These are phyloP conservation scores for Tenodera sinensis DNA, from an alignment of 2,888 invertebrate genomes.

Conservation along the genomic window DNA sequence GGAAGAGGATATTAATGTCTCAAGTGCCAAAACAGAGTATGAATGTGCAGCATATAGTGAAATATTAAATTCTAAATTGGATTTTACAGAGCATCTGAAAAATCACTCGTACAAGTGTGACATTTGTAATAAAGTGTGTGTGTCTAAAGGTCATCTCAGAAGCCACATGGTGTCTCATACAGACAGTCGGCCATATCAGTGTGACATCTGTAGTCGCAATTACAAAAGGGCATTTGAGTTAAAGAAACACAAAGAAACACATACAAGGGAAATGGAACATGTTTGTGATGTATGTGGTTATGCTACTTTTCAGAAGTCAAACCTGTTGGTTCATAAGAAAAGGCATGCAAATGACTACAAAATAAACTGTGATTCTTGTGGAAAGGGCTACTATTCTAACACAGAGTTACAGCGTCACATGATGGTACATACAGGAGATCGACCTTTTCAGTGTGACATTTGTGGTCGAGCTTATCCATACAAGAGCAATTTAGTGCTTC, in stretches of 20 bases:
- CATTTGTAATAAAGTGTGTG: slow-evolving; percentile 21
- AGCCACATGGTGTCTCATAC: slow-evolving; percentile 47
- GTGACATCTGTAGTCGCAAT: slow-evolving; percentile 40
- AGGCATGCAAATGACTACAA: slow-evolving; percentile 49
- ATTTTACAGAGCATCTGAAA: background rate
- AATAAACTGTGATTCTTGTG: slow-evolving; percentile 51
- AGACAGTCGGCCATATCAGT: slow-evolving; percentile 50
- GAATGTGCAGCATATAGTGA: background rate
- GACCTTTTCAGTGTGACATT: slow-evolving; percentile 38
- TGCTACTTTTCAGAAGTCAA: slow-evolving; percentile 40
- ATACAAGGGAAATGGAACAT: slow-evolving; percentile 38
- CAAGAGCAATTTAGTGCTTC: slow-evolving; percentile 40
- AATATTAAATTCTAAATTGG: background rate
- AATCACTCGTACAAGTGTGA: slow-evolving; percentile 36
- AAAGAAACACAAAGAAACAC: slow-evolving; percentile 41
- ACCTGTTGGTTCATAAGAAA: slow-evolving; percentile 39
- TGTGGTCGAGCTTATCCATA: slow-evolving; percentile 40
- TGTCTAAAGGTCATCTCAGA: slow-evolving; percentile 35
- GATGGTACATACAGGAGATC: slow-evolving; percentile 37
- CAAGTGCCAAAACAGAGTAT: background rate
- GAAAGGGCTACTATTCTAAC: slow-evolving; percentile 51
- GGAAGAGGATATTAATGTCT: slow-evolving; percentile 34
- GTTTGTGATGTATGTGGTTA: slow-evolving; percentile 41
- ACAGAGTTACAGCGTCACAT: slow-evolving; percentile 45
- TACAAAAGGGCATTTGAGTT: slow-evolving; percentile 34